Evolutionary conservation across 2,113 vertebrate genomes (phyloP).

Genomic region (Mastomys natalensis): DNA sequence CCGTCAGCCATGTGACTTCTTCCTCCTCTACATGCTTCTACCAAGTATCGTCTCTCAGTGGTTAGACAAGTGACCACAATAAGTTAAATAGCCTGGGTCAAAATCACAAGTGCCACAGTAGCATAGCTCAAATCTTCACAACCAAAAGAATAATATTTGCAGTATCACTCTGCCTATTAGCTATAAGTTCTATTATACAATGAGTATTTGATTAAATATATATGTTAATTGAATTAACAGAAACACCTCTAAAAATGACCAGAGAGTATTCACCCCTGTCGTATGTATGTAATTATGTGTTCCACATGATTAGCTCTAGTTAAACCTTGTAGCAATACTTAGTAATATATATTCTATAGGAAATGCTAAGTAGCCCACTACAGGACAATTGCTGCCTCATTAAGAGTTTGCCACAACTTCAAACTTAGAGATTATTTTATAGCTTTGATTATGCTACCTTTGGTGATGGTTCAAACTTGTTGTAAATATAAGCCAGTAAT

Average conservation of each 20-base stretch:
- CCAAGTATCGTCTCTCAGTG: not conserved
- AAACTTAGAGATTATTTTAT: constrained; percentile 14
- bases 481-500: constrained; percentile 50
- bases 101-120: not conserved
- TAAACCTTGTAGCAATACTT: not conserved
- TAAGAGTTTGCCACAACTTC: not conserved
- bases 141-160: not conserved
- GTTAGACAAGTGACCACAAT: not conserved
- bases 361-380: not conserved
- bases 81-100: not conserved
- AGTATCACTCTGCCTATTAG: not conserved
- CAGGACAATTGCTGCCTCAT: not conserved
- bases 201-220: not conserved
- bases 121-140: not conserved
- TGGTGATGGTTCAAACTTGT: not conserved
- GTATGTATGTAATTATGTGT: not conserved
- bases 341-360: not conserved
- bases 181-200: not conserved
- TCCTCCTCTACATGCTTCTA: not conserved
- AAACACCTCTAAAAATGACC: not conserved
- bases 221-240: constrained; percentile 17
- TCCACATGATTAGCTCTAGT: not conserved
- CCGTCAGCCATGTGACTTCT: not conserved
- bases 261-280: not conserved
- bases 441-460: not conserved